A percentile compares a stretch with the other conserved stretches of the same genome.
phyloP scores from a whole-genome alignment of 2,888 invertebrate species.

The Pycnomerus fuliginosus region DNA sequence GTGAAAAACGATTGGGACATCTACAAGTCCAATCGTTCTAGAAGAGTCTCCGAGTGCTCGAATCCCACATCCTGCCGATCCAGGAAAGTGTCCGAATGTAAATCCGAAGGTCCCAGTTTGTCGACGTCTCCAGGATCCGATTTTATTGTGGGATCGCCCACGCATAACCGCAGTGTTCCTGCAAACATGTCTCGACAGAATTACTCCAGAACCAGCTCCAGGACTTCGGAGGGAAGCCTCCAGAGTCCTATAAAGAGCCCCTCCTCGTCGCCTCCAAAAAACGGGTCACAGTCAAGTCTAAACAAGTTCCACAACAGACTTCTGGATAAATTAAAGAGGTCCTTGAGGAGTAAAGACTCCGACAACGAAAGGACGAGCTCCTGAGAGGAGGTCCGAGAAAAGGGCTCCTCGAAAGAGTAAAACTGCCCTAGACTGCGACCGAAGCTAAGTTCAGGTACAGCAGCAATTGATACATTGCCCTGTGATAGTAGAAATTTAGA shows the following conservation, averaged over 20 bases:
- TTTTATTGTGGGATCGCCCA: constrained; percentile 55
- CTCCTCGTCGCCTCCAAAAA: constrained; percentile 65
- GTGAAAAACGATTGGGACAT: constrained; percentile 93
- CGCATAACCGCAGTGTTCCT: constrained; percentile 64
- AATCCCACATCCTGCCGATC: constrained; percentile 63
- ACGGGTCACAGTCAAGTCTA: constrained; percentile 60
- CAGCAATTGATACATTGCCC: constrained; percentile 42
- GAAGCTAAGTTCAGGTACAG: constrained; percentile 39
- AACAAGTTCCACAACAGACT: constrained; percentile 80
- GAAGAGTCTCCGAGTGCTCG: constrained; percentile 75
- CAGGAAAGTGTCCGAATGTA: constrained; percentile 73
- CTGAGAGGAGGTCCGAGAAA: constrained; percentile 50
- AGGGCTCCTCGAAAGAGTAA: constrained; percentile 34
- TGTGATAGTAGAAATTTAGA: constrained; percentile 36
- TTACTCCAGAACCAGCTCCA: constrained; percentile 60
- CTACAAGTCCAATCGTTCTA: constrained; percentile 78
- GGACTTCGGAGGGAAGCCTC: constrained; percentile 63
- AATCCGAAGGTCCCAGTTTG: constrained; percentile 71
- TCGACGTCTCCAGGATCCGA: constrained; percentile 67
- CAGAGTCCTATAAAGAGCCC: constrained; percentile 69
- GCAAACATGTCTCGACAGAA: constrained; percentile 64
- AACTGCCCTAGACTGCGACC: too few species aligned
- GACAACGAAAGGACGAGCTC: constrained; percentile 56
- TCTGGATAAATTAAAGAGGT: constrained; percentile 75
- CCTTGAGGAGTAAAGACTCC: constrained; percentile 61